Base-by-base conservation (phyloP, 2,888 invertebrate genomes). In the Eledone cirrhosa region DNA sequence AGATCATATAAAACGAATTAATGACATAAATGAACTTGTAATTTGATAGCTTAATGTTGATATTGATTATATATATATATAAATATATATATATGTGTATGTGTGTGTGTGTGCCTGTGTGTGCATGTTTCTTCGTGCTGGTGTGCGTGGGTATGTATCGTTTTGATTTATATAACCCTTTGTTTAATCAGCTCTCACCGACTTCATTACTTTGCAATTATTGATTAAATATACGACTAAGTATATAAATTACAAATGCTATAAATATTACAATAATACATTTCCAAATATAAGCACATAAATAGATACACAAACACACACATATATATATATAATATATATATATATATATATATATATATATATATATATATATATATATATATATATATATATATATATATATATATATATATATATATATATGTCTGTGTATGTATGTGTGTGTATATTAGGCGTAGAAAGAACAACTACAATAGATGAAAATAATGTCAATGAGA, bases 401-500 rank as follows among this genome's bases (percentile, higher is more conserved):
- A 67, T 67, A 67, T 67, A 65, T 67, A 67, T 67, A 29, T 67
- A 67, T 67, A 67, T 29, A 67, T 27, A 27, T 11, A 67, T 67
- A 67, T 67, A 67, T 27, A 67, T 27, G 31, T 67, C 19, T 67
- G 31, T 65, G 29, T 65, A 65, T 65, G 29, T 65, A n/a, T 65
- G 14, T 65, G 24, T 65, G 14, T 65, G 3, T 8, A n/a, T 11
- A n/a, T 63, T 24, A 7, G 7, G 7, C 22, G 22, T 24, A 7
- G 24, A 0, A 63, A 14, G 8, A 24, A 63, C 5, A 63, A 14
- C 8, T 7, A 63, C 1, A 63, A 22, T 14, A 1, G 8, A 19
- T 24, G 1, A 63, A 27, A 63, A 27, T 5, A 8, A 13, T 14
- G n/a, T 3, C 27, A 67, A 27, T 7, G 29, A 16, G 29, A 24